These are phyloP conservation scores for Lepilemur ruficaudatus DNA, from an alignment of 2,797 vertebrate species.

Conservation along the genomic window DNA sequence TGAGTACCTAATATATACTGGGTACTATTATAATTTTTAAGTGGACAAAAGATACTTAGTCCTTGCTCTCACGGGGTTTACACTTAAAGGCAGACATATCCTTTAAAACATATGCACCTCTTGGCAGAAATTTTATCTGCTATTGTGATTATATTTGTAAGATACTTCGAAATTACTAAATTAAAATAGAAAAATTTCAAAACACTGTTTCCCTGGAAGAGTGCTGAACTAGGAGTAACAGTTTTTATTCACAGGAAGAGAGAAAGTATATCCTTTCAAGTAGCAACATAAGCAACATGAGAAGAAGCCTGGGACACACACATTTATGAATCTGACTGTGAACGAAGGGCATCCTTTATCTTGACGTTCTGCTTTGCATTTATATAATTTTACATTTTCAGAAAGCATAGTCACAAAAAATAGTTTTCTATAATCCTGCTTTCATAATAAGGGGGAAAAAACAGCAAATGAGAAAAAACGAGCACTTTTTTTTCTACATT, in stretches of 20 bases:
- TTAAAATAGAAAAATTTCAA: not conserved
- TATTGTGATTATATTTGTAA: not conserved
- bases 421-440: not conserved
- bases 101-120: not conserved
- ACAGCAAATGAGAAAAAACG: not conserved
- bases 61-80: not conserved
- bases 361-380: not conserved
- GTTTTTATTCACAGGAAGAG: not conserved
- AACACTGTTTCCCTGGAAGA: not conserved
- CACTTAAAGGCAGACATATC: not conserved
- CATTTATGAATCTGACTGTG: not conserved
- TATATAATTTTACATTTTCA: not conserved
- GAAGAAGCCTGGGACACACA: not conserved
- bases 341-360: not conserved
- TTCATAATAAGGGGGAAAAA: not conserved
- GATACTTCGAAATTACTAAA: not conserved
- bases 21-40: not conserved
- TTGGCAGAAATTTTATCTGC: not conserved
- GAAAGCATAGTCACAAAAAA: not conserved
- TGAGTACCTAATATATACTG: not conserved
- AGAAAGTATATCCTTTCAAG: not conserved
- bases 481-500: not conserved
- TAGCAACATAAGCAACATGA: not conserved
- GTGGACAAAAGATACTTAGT: not conserved
- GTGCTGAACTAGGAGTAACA: not conserved